These are phyloP conservation scores for Forbesichthys papilliferus DNA, from an alignment of 2,113 vertebrate genomes.

Conservation along the genomic window DNA sequence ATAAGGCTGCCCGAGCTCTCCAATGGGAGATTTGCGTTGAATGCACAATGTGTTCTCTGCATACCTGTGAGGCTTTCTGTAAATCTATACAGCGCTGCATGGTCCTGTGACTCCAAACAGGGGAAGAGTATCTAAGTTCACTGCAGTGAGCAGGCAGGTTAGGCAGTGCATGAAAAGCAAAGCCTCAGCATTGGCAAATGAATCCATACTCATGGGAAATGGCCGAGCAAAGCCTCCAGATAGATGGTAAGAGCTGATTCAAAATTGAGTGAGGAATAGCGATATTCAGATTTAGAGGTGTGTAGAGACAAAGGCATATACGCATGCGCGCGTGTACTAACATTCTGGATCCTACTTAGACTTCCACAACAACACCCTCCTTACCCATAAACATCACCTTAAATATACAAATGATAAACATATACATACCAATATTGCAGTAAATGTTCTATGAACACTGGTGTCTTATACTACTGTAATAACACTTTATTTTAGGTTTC, in stretches of 20 bases:
- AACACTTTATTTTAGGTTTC: no score
- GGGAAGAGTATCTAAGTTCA: conserved; percentile 43
- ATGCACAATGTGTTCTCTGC: not conserved
- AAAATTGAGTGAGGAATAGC: conserved; percentile 8
- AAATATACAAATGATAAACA: no score
- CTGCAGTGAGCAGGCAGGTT: conserved; percentile 16
- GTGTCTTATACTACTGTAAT: no score
- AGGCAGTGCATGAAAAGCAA: conserved; percentile 34
- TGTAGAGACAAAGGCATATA: not conserved
- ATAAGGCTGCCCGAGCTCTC: conserved; percentile 41
- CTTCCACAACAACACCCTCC: no score
- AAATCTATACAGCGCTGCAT: conserved; percentile 19
- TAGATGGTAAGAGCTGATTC: conserved; percentile 18
- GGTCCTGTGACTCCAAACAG: conserved; percentile 30
- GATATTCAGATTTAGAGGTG: conserved; percentile 1
- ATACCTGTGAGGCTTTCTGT: conserved; percentile 22
- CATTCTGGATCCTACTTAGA: not conserved
- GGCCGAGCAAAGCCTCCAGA: conserved; percentile 17
- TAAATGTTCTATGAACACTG: no score
- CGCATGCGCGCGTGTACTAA: no score
- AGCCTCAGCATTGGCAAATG: conserved; percentile 12
- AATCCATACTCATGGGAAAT: conserved; percentile 27
- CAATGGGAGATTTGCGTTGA: conserved; percentile 4
- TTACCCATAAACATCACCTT: no score
- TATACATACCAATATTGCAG: no score